Evolutionary conservation across 2,113 vertebrate species (phyloP), one percentile per base, ranked within the genome.

Genomic region (Bubo blakistoni): DNA sequence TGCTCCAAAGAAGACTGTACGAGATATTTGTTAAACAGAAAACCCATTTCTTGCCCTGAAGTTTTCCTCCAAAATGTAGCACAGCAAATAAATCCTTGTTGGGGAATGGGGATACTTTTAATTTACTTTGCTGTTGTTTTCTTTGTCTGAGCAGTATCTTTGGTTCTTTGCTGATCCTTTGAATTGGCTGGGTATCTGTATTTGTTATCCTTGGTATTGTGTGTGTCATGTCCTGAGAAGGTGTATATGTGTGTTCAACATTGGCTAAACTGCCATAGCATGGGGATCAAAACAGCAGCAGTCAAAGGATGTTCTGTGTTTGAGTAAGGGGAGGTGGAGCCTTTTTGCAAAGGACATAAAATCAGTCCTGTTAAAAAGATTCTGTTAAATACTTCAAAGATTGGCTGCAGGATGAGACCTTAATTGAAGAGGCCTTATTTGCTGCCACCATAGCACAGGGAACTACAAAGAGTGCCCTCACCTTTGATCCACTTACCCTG

Each of bases 61-160:
- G n/a, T 38, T 74, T 63, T 20, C 11, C 11, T 79, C 40, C 36
- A 32, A 91, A 63, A 36, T 13, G 6, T 11, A 24, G 29, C 10
- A 11, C 10, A 49, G 30, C 22, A 65, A 83, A 34, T 61, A 38
- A 88, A 4, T n/a, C 16, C 30, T 90, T 0, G 0, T 1, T 82
- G 47, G 13, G 22, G 21, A 36, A 12, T 11, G 19, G 6, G 10
- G 25, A 59, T 77, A 25, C 5, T 55, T 55, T 22, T 51, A 26
- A 21, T 49, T 22, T 67, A 44, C 12, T 84, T 78, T 47, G 24
- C 18, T n/a, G 2, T 25, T 81, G 13, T 26, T 88, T 19, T 86
- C 8, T 71, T 67, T 81, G 8, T 44, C 8, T 66, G 54, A 63
- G 8, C 1, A 30, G 18, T 52, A 4, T 30, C 24, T 71, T 42